Conservation (phyloP, 2,113 vertebrate genomes). For the Phainopepla nitens region DNA sequence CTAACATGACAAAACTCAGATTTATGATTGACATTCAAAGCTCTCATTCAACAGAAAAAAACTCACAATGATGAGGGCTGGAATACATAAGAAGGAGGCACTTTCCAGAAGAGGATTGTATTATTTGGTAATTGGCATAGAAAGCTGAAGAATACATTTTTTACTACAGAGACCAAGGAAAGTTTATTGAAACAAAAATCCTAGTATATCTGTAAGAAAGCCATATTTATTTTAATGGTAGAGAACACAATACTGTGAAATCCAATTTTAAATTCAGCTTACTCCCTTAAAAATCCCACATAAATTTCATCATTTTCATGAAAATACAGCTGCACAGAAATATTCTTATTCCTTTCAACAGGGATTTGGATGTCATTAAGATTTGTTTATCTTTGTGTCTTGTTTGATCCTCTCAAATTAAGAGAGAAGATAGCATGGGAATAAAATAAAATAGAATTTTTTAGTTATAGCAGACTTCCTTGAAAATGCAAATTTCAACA, state of each 20-base stretch:
- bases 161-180: neutral
- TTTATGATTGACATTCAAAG: neutral
- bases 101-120: neutral
- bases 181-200: neutral
- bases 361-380: neutral
- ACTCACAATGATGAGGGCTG: neutral
- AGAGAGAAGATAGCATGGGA: neutral
- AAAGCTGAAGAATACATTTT: neutral
- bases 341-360: neutral
- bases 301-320: neutral
- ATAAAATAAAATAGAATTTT: neutral
- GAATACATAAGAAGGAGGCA: neutral
- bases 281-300: neutral
- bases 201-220: neutral
- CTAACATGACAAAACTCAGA: neutral
- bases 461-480: neutral
- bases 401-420: neutral
- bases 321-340: neutral
- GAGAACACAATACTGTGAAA: neutral
- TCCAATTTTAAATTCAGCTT: neutral
- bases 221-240: neutral
- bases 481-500: neutral
- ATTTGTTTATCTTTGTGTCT: neutral
- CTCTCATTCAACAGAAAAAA: neutral
- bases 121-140: neutral